Conservation (phyloP, 2,113 vertebrate species). For the Lepisosteus osseus region DNA sequence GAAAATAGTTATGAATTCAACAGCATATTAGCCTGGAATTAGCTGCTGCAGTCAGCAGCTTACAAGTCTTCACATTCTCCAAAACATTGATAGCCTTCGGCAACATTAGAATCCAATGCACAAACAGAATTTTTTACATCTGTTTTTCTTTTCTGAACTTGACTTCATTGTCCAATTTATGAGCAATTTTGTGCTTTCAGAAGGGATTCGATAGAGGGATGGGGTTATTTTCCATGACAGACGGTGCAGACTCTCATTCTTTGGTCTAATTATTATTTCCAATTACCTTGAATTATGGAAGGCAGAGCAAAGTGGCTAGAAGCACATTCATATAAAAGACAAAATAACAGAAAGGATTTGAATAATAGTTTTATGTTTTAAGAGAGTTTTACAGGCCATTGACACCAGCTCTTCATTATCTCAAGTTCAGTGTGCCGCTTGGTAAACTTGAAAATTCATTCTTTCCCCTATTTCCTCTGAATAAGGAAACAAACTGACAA, state of each 20-base stretch:
- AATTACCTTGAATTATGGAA: conserved; percentile 40
- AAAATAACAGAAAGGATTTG: conserved; percentile 25
- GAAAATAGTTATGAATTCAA: too few species aligned
- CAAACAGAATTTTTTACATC: conserved; percentile 45
- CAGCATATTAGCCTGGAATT: neutral
- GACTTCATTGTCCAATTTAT: conserved; percentile 59
- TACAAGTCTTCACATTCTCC: conserved; percentile 6
- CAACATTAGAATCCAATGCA: conserved; percentile 50
- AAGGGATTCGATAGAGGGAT: conserved; percentile 52
- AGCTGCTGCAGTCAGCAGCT: conserved; percentile 27
- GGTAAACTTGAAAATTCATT: too few species aligned
- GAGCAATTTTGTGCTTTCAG: conserved; percentile 57
- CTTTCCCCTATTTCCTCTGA: too few species aligned
- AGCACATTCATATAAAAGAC: conserved; percentile 39
- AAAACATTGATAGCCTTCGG: neutral
- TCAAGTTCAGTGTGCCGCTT: too few species aligned
- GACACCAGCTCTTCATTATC: too few species aligned
- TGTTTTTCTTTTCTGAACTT: conserved; percentile 54
- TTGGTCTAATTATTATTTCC: conserved; percentile 46
- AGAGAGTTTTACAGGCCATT: neutral
- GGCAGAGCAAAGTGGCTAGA: conserved; percentile 41
- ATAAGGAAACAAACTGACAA: too few species aligned
- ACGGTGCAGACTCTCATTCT: conserved; percentile 30
- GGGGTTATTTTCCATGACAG: conserved; percentile 53
- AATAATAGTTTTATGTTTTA: conserved; percentile 17